Evolutionary conservation across 2,797 vertebrate genomes (phyloP).

Genomic region (Rhynchotus rufescens): DNA sequence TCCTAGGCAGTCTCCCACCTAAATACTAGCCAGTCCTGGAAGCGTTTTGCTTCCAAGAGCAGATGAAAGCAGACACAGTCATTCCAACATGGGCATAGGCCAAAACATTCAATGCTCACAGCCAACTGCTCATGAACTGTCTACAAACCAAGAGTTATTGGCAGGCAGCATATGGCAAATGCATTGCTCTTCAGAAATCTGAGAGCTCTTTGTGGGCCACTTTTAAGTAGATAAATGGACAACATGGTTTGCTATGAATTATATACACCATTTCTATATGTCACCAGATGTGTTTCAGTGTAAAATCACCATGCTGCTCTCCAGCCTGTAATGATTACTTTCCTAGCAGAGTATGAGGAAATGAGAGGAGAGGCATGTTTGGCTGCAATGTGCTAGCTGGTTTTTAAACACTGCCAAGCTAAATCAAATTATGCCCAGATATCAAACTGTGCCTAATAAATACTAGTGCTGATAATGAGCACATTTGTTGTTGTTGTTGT

Average conservation of each 20-base stretch:
- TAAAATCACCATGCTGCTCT: neutral
- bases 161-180: slow-evolving; percentile 45
- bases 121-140: slow-evolving; percentile 50
- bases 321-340: neutral
- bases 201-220: slow-evolving; percentile 28
- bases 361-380: neutral
- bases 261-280: neutral
- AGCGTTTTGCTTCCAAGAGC: neutral
- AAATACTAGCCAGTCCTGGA: slow-evolving; percentile 1
- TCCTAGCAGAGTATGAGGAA: neutral
- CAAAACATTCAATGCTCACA: slow-evolving; percentile 35
- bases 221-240: slow-evolving; percentile 37
- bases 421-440: slow-evolving; percentile 20
- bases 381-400: neutral
- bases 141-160: slow-evolving; percentile 53
- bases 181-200: slow-evolving; percentile 45
- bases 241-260: slow-evolving; percentile 40
- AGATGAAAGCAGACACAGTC: slow-evolving; percentile 24
- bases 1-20: slow-evolving; percentile 25
- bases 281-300: slow-evolving; percentile 60
- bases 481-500: neutral
- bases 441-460: slow-evolving; percentile 17
- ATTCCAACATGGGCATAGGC: slow-evolving; percentile 57
- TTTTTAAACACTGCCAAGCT: slow-evolving; percentile 5
- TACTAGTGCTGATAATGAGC: neutral